Conservation (phyloP, 2,888 invertebrate species). For the Strigamia crassipes region DNA sequence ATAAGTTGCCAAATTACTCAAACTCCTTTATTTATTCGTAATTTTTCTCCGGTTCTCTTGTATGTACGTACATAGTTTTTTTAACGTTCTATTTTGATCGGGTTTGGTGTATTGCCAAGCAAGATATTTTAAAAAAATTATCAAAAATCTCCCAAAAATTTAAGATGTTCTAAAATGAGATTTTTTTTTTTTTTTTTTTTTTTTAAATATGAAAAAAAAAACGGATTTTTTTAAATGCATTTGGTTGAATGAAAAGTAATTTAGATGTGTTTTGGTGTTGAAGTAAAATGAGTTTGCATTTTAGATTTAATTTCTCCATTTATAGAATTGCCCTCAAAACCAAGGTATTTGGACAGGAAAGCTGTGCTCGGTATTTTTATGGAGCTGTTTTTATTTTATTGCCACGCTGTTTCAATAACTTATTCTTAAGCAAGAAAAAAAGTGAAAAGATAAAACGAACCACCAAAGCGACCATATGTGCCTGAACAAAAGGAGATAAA, state of each 20-base stretch:
- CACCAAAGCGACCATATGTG: slow-evolving; percentile 32
- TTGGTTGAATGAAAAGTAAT: neutral
- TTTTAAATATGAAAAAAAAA: neutral
- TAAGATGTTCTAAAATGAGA: too few relatives aligned
- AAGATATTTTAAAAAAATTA: slow-evolving; percentile 6
- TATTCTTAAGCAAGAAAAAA: slow-evolving; percentile 26
- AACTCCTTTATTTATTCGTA: neutral
- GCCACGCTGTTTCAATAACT: slow-evolving; percentile 37
- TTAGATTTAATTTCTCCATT: slow-evolving; percentile 23
- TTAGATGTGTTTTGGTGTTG: neutral
- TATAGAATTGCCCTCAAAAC: slow-evolving; percentile 40
- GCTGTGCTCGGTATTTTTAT: slow-evolving; percentile 40
- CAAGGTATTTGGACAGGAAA: slow-evolving; percentile 38
- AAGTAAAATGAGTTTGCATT: neutral
- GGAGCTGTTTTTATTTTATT: slow-evolving; percentile 40
- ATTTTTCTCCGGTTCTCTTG: slow-evolving; percentile 23
- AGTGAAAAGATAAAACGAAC: slow-evolving; percentile 40
- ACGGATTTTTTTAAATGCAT: neutral
- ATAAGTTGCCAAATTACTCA: slow-evolving; percentile 35
- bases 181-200: too few relatives aligned
- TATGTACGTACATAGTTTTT: neutral
- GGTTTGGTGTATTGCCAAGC: neutral
- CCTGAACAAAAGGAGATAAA: slow-evolving; percentile 30
- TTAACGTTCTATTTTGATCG: slow-evolving; percentile 20
- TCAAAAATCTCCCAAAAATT: neutral